Evolutionary conservation across 1,140 invertebrate species (phyloP).

Genomic region (Lordiphosa collinella): DNA sequence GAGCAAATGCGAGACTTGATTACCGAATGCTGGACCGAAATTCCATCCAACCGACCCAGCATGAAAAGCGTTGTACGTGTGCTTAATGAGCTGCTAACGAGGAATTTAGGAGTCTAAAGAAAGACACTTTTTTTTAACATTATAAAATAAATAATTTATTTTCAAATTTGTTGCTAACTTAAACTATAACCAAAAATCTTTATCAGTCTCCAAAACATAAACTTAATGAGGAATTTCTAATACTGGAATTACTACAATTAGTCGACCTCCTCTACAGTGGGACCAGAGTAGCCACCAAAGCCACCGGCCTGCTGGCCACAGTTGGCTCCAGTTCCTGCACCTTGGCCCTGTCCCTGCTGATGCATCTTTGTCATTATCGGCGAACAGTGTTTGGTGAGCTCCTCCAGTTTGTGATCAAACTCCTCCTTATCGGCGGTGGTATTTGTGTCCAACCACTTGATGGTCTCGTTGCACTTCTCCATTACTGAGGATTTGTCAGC

Average conservation of each 20-base stretch:
- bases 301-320: slow-evolving; percentile 67
- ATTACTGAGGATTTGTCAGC: slow-evolving; percentile 83
- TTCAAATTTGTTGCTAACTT: slow-evolving; percentile 28
- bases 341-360: not conserved
- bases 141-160: slow-evolving; percentile 28
- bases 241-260: slow-evolving; percentile 12
- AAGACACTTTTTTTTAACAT: not conserved
- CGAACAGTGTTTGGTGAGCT: slow-evolving; percentile 81
- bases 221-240: not conserved
- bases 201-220: slow-evolving; percentile 3
- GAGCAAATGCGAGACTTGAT: slow-evolving; percentile 91
- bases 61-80: slow-evolving; percentile 89
- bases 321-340: not conserved
- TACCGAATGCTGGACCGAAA: slow-evolving; percentile 92
- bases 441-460: slow-evolving; percentile 83
- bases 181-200: not conserved
- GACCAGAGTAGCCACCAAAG: slow-evolving; percentile 48
- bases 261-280: slow-evolving; percentile 61
- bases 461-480: slow-evolving; percentile 81
- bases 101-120: not conserved
- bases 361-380: slow-evolving; percentile 82
- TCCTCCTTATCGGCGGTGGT: slow-evolving; percentile 83
- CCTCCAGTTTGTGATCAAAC: slow-evolving; percentile 82
- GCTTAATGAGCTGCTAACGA: slow-evolving; percentile 82
- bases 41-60: slow-evolving; percentile 88